Conservation (phyloP, 2,888 invertebrate genomes). For the Napeogenes inachia region DNA sequence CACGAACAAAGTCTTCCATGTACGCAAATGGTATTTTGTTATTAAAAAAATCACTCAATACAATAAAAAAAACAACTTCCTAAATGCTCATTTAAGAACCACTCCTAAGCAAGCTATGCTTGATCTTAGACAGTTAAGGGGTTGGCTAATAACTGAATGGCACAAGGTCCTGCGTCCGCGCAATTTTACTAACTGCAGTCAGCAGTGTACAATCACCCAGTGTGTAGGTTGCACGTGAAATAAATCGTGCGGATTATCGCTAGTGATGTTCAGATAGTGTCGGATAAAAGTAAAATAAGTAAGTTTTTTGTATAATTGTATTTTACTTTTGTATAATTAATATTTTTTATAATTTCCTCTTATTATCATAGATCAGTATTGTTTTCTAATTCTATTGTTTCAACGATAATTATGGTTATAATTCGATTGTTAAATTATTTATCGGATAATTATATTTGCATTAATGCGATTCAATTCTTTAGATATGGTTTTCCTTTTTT, state of each 20-base stretch:
- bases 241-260: background rate
- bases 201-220: slow-evolving; percentile 36
- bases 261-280: slow-evolving; percentile 7
- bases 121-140: slow-evolving; percentile 8
- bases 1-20: too few relatives aligned
- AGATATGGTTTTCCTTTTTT: too few relatives aligned
- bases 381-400: too few relatives aligned
- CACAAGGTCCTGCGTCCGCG: slow-evolving; percentile 39
- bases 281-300: background rate
- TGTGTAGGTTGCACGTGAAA: slow-evolving; percentile 34
- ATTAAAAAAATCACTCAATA: too few relatives aligned
- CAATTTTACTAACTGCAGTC: slow-evolving; percentile 41
- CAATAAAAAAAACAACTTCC: too few relatives aligned
- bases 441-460: too few relatives aligned
- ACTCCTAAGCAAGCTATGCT: background rate
- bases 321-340: slow-evolving; percentile 5
- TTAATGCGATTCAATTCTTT: too few relatives aligned
- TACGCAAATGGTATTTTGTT: too few relatives aligned
- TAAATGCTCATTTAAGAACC: too few relatives aligned
- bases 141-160: slow-evolving; percentile 23
- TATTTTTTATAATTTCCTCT: background rate
- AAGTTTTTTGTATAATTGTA: slow-evolving; percentile 3
- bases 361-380: background rate
- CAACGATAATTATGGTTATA: too few relatives aligned
- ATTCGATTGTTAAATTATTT: too few relatives aligned